Percentiles rank a stretch among this genome's conserved stretches.
Evolutionary conservation across 2,888 invertebrate species (phyloP).

Genomic region (Hirtodrosophila confusa): DNA sequence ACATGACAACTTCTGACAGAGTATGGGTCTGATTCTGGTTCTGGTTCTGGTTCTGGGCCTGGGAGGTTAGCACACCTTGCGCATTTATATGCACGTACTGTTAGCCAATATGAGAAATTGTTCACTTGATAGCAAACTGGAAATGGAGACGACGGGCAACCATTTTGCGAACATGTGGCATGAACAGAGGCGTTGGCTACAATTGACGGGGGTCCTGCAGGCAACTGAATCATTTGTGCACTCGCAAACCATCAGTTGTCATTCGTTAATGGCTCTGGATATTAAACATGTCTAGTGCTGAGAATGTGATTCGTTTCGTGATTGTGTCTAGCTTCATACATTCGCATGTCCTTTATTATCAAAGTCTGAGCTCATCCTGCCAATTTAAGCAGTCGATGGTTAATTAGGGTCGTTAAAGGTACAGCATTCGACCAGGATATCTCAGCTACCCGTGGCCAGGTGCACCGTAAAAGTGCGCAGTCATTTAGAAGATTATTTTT

Average conservation of each 20-base stretch:
- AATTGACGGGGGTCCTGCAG: conserved; percentile 4
- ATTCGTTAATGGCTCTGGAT: conserved; percentile 34
- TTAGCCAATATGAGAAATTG: conserved; percentile 66
- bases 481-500: conserved; percentile 67
- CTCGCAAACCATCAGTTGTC: conserved; percentile 27
- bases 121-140: conserved; percentile 37
- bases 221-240: conserved; percentile 36
- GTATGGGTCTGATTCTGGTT: conserved; percentile 10
- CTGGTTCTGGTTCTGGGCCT: conserved; percentile 1
- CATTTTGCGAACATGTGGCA: conserved; percentile 3
- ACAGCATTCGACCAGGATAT: neutral
- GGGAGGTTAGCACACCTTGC: conserved; percentile 30
- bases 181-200: conserved; percentile 13
- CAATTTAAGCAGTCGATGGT: conserved; percentile 17
- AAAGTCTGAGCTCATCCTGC: neutral
- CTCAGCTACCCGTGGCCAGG: conserved; percentile 31
- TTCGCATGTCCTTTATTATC: neutral
- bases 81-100: conserved; percentile 70
- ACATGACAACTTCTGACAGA: conserved; percentile 61
- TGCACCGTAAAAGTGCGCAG: conserved; percentile 44
- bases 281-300: conserved; percentile 25
- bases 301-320: conserved; percentile 10
- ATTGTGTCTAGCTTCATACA: neutral
- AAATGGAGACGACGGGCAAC: conserved; percentile 5
- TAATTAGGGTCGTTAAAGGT: neutral